Evolutionary conservation across 1,140 invertebrate genomes (phyloP).

Genomic region (Lasaia peninsularis): DNA sequence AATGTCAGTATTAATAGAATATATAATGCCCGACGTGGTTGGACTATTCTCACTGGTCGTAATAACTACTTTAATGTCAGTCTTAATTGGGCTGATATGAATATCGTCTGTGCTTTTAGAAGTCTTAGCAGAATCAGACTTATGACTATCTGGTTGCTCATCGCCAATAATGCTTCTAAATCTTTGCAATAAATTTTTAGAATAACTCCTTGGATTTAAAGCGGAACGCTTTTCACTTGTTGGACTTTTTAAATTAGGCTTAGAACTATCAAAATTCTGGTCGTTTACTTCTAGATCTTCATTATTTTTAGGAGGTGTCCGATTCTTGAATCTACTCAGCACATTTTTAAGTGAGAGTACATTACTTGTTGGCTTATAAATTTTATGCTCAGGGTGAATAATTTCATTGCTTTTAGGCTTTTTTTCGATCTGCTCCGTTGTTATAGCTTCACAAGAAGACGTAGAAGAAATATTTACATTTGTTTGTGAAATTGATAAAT

Average conservation of each 20-base stretch:
- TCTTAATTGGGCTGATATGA: constrained; percentile 38
- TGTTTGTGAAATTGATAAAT: constrained; percentile 43
- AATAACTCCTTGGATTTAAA: constrained; percentile 71
- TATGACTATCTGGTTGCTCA: constrained; percentile 63
- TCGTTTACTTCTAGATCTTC: constrained; percentile 60
- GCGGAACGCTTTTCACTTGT: constrained; percentile 57
- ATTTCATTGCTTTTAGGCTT: constrained; percentile 61
- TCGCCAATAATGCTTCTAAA: constrained; percentile 78
- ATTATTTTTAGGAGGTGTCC: constrained; percentile 51
- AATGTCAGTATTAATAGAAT: constrained; percentile 38
- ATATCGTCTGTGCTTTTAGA: constrained; percentile 27
- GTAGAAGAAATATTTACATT: constrained; percentile 65
- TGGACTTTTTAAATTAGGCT: constrained; percentile 63
- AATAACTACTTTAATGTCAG: constrained; percentile 60
- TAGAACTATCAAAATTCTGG: constrained; percentile 47
- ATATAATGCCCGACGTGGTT: constrained; percentile 41
- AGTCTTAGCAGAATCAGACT: constrained; percentile 32
- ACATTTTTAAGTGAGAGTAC: constrained; percentile 72
- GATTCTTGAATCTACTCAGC: constrained; percentile 67
- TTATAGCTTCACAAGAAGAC: constrained; percentile 71
- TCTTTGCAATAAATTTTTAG: constrained; percentile 76
- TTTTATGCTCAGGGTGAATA: constrained; percentile 87
- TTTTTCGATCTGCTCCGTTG: constrained; percentile 47
- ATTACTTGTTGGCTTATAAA: constrained; percentile 81
- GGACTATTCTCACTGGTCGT: constrained; percentile 53